Evolutionary conservation across 2,113 vertebrate genomes (phyloP).

Genomic region (Amazona vittata): DNA sequence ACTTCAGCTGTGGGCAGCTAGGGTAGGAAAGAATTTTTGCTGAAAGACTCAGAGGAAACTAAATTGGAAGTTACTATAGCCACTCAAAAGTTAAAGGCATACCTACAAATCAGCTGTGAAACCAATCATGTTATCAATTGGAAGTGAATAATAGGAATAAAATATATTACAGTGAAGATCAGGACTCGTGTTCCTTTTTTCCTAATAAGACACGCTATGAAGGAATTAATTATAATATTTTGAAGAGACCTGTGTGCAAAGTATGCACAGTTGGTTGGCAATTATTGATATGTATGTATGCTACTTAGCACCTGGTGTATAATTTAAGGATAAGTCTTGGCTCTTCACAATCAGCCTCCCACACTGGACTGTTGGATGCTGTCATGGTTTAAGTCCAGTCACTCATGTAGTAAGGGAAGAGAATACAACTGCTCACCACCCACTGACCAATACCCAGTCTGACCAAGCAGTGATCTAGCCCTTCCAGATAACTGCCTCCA

Average conservation of each 20-base stretch:
- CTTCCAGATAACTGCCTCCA: no score
- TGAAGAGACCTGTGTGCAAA: not conserved
- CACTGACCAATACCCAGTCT: no score
- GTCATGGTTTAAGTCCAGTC: no score
- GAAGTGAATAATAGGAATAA: slow-evolving; percentile 4
- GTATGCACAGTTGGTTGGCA: not conserved
- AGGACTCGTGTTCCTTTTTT: not conserved
- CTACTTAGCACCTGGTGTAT: not conserved
- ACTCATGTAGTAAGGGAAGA: no score
- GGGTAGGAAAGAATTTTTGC: slow-evolving; percentile 35
- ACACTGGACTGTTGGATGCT: not conserved
- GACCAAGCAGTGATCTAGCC: no score
- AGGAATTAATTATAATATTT: not conserved
- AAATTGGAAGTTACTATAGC: slow-evolving; percentile 23
- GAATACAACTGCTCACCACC: no score
- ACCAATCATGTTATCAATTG: not conserved
- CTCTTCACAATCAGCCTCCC: not conserved
- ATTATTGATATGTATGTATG: not conserved
- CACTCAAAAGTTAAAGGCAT: slow-evolving; percentile 17
- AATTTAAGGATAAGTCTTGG: not conserved
- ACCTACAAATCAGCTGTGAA: slow-evolving; percentile 16
- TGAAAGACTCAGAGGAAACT: slow-evolving; percentile 31
- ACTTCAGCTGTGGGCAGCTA: slow-evolving; percentile 17
- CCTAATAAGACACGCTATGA: not conserved
- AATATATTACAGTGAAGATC: not conserved